Percentiles rank a stretch among this genome's conserved stretches.
Evolutionary conservation across 2,888 invertebrate genomes (phyloP).

Genomic region (Alloscopus bannaensis): DNA sequence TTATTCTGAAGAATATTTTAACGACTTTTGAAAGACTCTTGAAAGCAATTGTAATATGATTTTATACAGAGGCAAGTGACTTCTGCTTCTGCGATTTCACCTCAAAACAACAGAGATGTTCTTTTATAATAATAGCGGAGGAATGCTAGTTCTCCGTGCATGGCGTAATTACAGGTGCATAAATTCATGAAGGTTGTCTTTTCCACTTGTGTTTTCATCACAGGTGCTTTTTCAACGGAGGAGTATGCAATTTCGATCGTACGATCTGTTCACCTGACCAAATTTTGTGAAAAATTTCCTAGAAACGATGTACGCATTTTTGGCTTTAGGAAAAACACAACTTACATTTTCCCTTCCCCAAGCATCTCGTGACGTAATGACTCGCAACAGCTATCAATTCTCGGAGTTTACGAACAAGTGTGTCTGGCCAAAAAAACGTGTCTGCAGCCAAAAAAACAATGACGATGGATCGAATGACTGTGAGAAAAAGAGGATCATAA

Average conservation of each 20-base stretch:
- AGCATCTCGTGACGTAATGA: constrained; percentile 15
- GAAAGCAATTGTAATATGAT: no score
- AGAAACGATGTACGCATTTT: no score
- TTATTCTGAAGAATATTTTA: background rate
- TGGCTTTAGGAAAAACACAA: constrained; percentile 3
- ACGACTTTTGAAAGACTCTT: no score
- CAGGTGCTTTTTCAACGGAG: background rate
- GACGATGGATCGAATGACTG: constrained; percentile 18
- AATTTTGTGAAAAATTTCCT: no score
- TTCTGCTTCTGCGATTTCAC: no score
- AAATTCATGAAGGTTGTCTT: background rate
- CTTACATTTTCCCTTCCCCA: constrained; percentile 1
- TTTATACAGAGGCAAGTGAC: no score
- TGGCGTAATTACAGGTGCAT: no score
- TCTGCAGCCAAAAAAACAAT: background rate
- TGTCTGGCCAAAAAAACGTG: constrained; percentile 4
- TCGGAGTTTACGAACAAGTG: constrained; percentile 14
- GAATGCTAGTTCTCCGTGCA: no score
- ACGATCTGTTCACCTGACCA: constrained; percentile 26
- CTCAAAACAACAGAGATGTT: no score
- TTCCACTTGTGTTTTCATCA: background rate
- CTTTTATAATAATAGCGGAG: no score
- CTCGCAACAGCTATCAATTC: background rate
- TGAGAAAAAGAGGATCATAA: no score
- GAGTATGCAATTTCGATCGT: constrained; percentile 11